Conservation (phyloP, 2,888 invertebrate species). For the Orthosia cruda region DNA sequence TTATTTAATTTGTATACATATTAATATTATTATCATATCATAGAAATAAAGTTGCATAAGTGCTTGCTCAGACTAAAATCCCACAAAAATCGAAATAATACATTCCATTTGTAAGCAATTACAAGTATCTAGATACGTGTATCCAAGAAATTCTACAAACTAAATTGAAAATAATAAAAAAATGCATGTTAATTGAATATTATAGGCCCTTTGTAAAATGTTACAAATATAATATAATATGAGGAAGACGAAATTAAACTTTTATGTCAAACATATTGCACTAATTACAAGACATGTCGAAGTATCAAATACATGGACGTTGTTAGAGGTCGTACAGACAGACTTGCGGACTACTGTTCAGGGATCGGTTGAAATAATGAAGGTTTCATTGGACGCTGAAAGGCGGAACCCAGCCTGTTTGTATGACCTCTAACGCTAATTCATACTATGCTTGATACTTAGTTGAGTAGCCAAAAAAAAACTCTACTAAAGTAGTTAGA, state of each 20-base stretch:
- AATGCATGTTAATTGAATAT: conserved; percentile 79
- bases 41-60: conserved; percentile 62
- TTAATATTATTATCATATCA: conserved; percentile 31
- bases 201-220: conserved; percentile 79
- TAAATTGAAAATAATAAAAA: conserved; percentile 75
- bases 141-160: conserved; percentile 73
- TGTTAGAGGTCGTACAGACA: conserved; percentile 4
- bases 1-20: conserved; percentile 34
- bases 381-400: not conserved
- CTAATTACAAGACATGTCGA: conserved; percentile 60
- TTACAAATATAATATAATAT: conserved; percentile 74
- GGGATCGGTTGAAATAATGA: not conserved
- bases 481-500: conserved; percentile 37
- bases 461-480: conserved; percentile 15
- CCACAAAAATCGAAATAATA: conserved; percentile 68
- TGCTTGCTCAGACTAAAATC: conserved; percentile 66
- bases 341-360: not conserved
- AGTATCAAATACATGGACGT: conserved; percentile 55
- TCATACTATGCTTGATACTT: not conserved
- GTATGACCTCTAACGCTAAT: not conserved
- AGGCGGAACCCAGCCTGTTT: not conserved
- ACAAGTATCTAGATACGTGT: conserved; percentile 70
- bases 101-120: conserved; percentile 72
- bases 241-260: conserved; percentile 80
- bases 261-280: conserved; percentile 77